Evolutionary conservation across 2,888 invertebrate species (phyloP).

Genomic region (Trichogramma evanescens): DNA sequence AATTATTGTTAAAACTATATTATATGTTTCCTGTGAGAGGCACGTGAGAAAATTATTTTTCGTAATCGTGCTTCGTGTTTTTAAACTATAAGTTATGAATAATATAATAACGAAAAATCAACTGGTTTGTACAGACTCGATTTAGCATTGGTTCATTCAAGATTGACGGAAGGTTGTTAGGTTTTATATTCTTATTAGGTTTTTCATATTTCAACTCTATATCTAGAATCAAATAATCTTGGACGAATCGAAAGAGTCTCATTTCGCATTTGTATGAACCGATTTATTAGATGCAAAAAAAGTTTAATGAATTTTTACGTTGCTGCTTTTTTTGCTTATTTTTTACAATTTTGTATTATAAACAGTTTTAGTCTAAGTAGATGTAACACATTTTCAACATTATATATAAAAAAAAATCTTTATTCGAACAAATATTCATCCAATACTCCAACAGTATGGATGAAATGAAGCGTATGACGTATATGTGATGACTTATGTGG

Average conservation of each 20-base stretch:
- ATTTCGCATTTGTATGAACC: slow-evolving; percentile 6
- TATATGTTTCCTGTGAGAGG: slow-evolving; percentile 1
- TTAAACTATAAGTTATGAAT: slow-evolving; percentile 5
- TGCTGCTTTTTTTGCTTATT: not conserved
- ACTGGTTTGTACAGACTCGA: slow-evolving; percentile 6
- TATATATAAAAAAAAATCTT: too few relatives aligned
- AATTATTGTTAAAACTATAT: slow-evolving; percentile 17
- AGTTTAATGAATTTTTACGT: slow-evolving; percentile 5
- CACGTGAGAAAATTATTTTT: slow-evolving; percentile 6
- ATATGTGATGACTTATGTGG: too few relatives aligned
- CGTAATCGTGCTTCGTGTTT: slow-evolving; percentile 6
- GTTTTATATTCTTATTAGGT: not conserved
- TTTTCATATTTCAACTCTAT: not conserved
- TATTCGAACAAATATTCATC: too few relatives aligned
- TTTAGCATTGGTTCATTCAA: not conserved
- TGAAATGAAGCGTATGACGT: too few relatives aligned
- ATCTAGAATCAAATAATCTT: not conserved
- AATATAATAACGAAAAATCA: not conserved
- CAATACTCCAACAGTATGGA: too few relatives aligned
- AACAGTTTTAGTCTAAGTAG: too few relatives aligned
- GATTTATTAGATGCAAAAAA: slow-evolving; percentile 3
- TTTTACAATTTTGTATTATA: too few relatives aligned
- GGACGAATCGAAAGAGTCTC: not conserved
- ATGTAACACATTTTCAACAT: too few relatives aligned
- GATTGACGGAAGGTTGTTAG: not conserved